Evolutionary conservation across 2,113 vertebrate species (phyloP).

Genomic region (Octodon degus): DNA sequence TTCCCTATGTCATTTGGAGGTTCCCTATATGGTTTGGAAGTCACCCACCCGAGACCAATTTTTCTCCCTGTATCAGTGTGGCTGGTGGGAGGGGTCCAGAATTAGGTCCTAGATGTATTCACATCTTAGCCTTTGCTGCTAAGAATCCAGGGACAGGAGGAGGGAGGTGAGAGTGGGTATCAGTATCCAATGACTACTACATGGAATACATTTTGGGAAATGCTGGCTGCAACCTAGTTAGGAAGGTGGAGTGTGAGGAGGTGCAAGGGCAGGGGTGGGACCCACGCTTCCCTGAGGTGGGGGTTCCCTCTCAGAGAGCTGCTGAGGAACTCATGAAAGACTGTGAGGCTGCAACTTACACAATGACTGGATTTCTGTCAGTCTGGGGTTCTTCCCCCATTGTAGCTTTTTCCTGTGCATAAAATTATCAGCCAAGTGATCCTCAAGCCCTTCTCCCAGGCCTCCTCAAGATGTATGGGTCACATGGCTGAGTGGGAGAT

Average conservation of each 20-base stretch:
- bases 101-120: neutral
- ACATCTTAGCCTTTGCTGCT: neutral
- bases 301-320: neutral
- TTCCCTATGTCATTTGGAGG: no score
- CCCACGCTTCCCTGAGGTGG: neutral
- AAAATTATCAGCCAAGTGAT: neutral
- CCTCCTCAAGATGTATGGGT: neutral
- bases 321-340: neutral
- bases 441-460: neutral
- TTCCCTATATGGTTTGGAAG: no score
- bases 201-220: constrained; percentile 65
- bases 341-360: neutral
- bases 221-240: constrained; percentile 68
- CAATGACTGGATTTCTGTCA: neutral
- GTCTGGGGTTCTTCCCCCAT: neutral
- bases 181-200: constrained; percentile 59
- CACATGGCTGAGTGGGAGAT: neutral
- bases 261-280: neutral
- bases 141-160: neutral
- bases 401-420: neutral
- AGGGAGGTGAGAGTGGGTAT: neutral
- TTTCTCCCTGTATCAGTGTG: neutral
- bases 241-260: constrained; percentile 39
- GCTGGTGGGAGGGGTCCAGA: neutral
- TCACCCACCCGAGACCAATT: no score